Conservation (phyloP, 2,888 invertebrate genomes). For the Protonemura montana region DNA sequence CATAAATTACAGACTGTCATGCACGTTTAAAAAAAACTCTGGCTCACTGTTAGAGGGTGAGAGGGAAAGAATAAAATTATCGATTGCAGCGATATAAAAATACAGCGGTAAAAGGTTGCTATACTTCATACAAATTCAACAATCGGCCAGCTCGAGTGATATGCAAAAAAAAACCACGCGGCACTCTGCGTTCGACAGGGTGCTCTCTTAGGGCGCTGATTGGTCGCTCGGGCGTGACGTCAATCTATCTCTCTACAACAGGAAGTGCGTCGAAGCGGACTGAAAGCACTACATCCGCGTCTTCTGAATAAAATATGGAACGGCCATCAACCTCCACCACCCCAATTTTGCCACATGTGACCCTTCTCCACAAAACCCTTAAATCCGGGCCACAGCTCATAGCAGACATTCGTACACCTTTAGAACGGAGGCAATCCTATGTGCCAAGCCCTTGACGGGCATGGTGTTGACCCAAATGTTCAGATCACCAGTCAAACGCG, state of each 20-base stretch:
- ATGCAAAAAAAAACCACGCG: not conserved
- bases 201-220: not conserved
- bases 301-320: not conserved
- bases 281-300: constrained; percentile 26
- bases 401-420: not conserved
- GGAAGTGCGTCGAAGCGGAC: constrained; percentile 2
- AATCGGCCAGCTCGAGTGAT: not conserved
- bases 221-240: constrained; percentile 25
- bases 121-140: not conserved
- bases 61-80: not conserved
- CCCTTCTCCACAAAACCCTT: not conserved
- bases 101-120: not conserved
- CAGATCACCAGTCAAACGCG: not conserved
- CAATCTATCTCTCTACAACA: constrained; percentile 2
- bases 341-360: not conserved
- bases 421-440: not conserved
- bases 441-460: not conserved
- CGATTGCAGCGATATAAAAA: not conserved
- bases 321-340: constrained; percentile 1
- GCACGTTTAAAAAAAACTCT: no score
- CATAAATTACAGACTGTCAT: no score
- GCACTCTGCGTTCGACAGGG: not conserved
- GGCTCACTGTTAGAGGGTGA: no score
- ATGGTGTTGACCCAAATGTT: constrained; percentile 42
- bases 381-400: not conserved